Evolutionary conservation across 2,113 vertebrate species (phyloP).

Genomic region (Tachysurus vachellii): DNA sequence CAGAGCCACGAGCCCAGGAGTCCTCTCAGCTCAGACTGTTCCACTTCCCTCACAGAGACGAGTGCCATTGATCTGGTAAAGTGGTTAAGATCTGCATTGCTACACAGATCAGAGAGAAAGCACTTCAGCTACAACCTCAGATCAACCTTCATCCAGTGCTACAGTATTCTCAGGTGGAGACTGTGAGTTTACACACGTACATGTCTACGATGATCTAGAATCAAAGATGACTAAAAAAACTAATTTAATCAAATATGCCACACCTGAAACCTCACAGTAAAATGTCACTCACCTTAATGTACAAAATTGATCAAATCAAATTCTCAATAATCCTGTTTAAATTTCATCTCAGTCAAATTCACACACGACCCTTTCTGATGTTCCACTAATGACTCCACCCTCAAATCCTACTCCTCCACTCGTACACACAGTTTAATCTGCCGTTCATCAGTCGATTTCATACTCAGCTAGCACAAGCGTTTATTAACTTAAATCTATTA

Average conservation of each 20-base stretch:
- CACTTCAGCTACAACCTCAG: not conserved
- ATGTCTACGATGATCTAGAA: no score
- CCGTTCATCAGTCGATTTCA: no score
- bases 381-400: no score
- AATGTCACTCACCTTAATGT: not conserved
- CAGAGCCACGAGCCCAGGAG: slow-evolving; percentile 41
- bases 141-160: not conserved
- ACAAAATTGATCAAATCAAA: no score
- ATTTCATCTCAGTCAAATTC: no score
- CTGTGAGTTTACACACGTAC: no score
- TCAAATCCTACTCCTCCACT: no score
- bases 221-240: not conserved
- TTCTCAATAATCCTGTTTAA: no score
- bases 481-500: no score
- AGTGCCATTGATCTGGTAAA: slow-evolving; percentile 49
- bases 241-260: not conserved
- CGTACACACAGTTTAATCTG: no score
- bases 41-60: slow-evolving; percentile 35
- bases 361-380: no score
- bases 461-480: no score
- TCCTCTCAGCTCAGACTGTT: slow-evolving; percentile 41
- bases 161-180: not conserved
- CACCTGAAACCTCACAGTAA: not conserved
- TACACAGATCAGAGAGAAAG: slow-evolving; percentile 30
- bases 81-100: slow-evolving; percentile 37